A percentile compares a stretch with the other conserved stretches of the same genome.
These are phyloP conservation scores for Laticauda laticaudata DNA, from an alignment of 2,113 vertebrate genomes.

Conservation along the genomic window DNA sequence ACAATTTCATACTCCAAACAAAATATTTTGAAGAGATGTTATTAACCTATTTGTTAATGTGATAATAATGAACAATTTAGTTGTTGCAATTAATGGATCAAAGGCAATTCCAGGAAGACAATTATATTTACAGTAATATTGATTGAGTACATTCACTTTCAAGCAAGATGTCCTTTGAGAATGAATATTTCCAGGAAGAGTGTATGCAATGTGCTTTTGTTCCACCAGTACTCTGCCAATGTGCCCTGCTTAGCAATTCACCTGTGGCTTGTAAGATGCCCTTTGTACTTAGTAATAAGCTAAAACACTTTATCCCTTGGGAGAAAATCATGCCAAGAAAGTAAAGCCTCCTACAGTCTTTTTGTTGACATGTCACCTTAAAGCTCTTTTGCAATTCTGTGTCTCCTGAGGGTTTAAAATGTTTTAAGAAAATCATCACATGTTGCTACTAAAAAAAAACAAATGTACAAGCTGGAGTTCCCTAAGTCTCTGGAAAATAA, in stretches of 20 bases:
- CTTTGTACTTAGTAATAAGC: conserved; percentile 51
- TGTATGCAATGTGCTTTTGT: neutral
- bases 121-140: neutral
- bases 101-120: neutral
- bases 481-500: neutral
- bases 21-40: neutral
- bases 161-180: neutral
- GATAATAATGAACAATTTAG: neutral
- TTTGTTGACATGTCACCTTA: conserved; percentile 43
- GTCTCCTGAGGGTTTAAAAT: conserved; percentile 56
- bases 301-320: conserved; percentile 62
- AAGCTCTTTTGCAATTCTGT: conserved; percentile 61
- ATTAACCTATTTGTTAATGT: neutral
- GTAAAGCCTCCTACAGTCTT: conserved; percentile 35
- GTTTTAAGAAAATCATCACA: conserved; percentile 59
- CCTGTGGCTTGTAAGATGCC: neutral
- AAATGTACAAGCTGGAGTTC: conserved; percentile 52
- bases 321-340: neutral
- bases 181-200: neutral
- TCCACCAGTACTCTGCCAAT: neutral
- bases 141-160: neutral
- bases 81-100: neutral
- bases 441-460: conserved; percentile 55
- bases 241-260: neutral
- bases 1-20: neutral